These are phyloP conservation scores for Centruroides vittatus DNA, from an alignment of 1,140 invertebrate genomes.

Conservation along the genomic window DNA sequence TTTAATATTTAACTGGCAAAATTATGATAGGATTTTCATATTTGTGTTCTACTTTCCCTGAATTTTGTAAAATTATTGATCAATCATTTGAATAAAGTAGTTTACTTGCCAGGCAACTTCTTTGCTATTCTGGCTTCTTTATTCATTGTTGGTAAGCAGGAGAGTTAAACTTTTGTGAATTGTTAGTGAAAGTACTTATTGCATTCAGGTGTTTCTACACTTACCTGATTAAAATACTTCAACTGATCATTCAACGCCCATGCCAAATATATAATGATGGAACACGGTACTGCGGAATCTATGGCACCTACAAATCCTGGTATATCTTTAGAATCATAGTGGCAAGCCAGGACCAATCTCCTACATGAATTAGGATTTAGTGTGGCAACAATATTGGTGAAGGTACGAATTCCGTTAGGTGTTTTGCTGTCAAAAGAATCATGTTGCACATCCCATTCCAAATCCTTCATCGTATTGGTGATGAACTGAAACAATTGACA, in stretches of 20 bases:
- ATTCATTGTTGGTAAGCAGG: too few species aligned
- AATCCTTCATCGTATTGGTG: constrained; percentile 39
- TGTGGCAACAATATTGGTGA: constrained; percentile 72
- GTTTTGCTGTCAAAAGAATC: constrained; percentile 55
- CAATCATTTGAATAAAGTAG: too few species aligned
- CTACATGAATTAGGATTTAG: constrained; percentile 63
- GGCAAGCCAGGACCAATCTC: constrained; percentile 73
- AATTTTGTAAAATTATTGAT: too few species aligned
- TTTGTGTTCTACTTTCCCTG: too few species aligned
- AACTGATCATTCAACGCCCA: constrained; percentile 33
- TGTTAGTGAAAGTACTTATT: too few species aligned
- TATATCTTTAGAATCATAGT: constrained; percentile 83
- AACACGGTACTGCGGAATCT: constrained; percentile 94
- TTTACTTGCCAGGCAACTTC: too few species aligned
- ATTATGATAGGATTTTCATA: too few species aligned
- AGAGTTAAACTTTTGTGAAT: too few species aligned
- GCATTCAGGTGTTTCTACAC: too few species aligned
- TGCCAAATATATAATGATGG: constrained; percentile 82
- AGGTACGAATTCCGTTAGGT: constrained; percentile 54
- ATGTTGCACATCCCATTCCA: constrained; percentile 59
- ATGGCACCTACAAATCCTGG: constrained; percentile 78
- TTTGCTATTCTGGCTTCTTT: too few species aligned
- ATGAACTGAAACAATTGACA: constrained; percentile 42
- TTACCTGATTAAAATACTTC: not conserved
- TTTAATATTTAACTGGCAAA: too few species aligned